Evolutionary conservation across 2,113 vertebrate genomes (phyloP).

Genomic region (Phrynosoma blainvillii): DNA sequence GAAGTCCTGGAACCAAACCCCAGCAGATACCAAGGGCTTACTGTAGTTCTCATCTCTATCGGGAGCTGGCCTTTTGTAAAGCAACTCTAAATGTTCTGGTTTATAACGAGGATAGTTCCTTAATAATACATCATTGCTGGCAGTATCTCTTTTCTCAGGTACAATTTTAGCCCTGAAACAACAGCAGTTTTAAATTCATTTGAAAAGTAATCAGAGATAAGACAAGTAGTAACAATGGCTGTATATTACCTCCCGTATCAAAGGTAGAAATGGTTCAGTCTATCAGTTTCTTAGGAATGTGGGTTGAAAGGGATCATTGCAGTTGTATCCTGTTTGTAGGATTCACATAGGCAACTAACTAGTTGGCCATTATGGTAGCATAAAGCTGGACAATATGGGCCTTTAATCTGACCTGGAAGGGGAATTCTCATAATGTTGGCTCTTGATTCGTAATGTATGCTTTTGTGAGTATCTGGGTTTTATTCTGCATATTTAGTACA

Average conservation of each 20-base stretch:
- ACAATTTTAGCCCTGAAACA: too few species aligned
- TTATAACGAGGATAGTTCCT: too few species aligned
- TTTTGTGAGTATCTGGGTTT: neutral
- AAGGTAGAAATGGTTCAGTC: neutral
- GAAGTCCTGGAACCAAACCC: too few species aligned
- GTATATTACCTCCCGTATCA: neutral
- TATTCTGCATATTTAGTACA: neutral
- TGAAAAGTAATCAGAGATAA: neutral
- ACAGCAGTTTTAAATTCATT: neutral
- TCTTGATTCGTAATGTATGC: neutral
- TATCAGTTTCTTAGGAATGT: too few species aligned
- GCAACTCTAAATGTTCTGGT: too few species aligned
- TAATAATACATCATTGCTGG: too few species aligned
- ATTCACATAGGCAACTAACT: neutral
- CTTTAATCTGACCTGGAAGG: neutral
- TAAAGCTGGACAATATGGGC: too few species aligned
- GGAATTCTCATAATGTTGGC: neutral
- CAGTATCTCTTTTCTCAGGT: too few species aligned
- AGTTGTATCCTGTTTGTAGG: neutral
- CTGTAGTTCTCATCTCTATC: too few species aligned
- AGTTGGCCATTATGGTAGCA: neutral
- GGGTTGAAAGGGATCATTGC: neutral
- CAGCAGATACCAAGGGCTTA: too few species aligned
- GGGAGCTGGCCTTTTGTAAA: too few species aligned
- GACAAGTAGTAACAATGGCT: neutral